phyloP scores from a whole-genome alignment of 2,113 vertebrate species.

The Cygnus buccinator region DNA sequence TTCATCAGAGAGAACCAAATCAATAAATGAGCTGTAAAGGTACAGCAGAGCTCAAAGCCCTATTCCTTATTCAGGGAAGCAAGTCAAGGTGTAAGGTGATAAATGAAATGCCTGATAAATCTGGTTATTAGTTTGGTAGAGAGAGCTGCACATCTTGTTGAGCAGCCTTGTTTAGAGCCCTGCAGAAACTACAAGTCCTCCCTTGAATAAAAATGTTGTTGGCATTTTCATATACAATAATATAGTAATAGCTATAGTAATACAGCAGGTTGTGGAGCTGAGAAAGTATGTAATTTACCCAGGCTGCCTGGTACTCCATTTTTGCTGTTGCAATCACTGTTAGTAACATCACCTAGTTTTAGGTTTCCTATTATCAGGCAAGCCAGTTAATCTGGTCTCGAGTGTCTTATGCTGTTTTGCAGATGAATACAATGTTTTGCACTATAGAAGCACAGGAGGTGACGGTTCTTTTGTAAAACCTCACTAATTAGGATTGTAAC shows the following conservation, averaged over 20 bases:
- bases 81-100: not conserved
- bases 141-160: not conserved
- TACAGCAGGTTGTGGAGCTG: not conserved
- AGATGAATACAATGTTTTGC: not conserved
- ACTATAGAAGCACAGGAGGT: not conserved
- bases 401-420: not conserved
- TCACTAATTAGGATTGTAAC: not conserved
- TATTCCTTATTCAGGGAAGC: not conserved
- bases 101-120: not conserved
- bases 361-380: not conserved
- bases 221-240: not conserved
- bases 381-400: not conserved
- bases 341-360: not conserved
- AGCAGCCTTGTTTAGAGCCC: not conserved
- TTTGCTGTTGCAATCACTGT: not conserved
- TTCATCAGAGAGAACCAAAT: not conserved
- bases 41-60: not conserved
- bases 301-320: not conserved
- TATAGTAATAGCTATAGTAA: not conserved
- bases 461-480: not conserved
- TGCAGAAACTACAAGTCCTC: not conserved
- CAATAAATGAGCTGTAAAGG: not conserved
- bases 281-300: not conserved
- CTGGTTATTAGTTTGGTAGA: not conserved
- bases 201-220: not conserved